These are phyloP conservation scores for Elmis aenea DNA, from an alignment of 2,888 invertebrate species.

Conservation along the genomic window DNA sequence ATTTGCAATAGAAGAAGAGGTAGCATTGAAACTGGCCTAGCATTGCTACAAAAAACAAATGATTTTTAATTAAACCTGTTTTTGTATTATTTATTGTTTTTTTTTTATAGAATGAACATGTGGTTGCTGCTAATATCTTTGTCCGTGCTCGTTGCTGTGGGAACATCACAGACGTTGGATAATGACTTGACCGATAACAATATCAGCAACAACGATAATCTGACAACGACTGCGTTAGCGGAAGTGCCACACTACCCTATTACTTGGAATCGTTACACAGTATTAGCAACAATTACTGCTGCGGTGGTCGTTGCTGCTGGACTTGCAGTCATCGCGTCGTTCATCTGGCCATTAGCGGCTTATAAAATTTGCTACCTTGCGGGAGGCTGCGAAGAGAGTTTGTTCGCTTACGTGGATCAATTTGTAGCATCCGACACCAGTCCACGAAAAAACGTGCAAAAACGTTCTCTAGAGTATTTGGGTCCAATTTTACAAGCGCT, in stretches of 20 bases:
- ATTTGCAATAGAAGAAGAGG: too few species aligned
- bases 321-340: slow-evolving; percentile 27
- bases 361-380: slow-evolving; percentile 40
- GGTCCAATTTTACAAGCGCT: slow-evolving; percentile 38
- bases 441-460: slow-evolving; percentile 19
- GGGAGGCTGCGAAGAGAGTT: slow-evolving; percentile 36
- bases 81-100: too few species aligned
- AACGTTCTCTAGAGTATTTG: slow-evolving; percentile 36
- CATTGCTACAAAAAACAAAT: too few species aligned
- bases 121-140: slow-evolving; percentile 12
- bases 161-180: slow-evolving; percentile 10
- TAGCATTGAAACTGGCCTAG: too few species aligned
- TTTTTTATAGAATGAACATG: too few species aligned
- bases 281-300: slow-evolving; percentile 28
- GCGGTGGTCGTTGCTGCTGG: slow-evolving; percentile 33
- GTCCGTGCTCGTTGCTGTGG: slow-evolving; percentile 9
- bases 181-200: slow-evolving; percentile 13
- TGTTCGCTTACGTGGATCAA: slow-evolving; percentile 35
- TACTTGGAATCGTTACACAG: slow-evolving; percentile 29
- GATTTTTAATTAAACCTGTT: too few species aligned
- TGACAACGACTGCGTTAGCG: slow-evolving; percentile 8
- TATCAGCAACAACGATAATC: slow-evolving; percentile 11
- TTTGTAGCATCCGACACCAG: slow-evolving; percentile 15
- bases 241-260: slow-evolving; percentile 11
- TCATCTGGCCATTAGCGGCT: slow-evolving; percentile 35